These are phyloP conservation scores for Typhlomys cinereus DNA, from an alignment of 2,113 vertebrate species.

Conservation along the genomic window DNA sequence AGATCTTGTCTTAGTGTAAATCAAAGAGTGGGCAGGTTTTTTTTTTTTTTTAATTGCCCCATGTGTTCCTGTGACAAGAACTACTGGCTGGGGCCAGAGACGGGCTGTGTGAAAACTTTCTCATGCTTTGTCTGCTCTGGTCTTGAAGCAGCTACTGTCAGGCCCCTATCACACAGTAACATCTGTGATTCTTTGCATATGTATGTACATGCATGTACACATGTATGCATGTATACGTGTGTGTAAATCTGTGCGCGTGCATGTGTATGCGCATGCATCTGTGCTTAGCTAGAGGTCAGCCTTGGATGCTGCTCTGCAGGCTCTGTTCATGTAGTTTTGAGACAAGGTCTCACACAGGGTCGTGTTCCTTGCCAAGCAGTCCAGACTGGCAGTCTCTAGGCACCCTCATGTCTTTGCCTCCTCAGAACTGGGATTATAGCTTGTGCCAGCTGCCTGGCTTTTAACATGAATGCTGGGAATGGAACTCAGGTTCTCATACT, in stretches of 20 bases:
- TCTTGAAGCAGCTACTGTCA: rapidly evolving
- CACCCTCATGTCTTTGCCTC: neutral
- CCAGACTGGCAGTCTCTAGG: neutral
- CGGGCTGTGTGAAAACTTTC: neutral
- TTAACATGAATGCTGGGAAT: too few relatives aligned
- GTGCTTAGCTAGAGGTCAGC: neutral
- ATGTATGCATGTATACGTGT: too few relatives aligned
- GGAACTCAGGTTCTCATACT: too few relatives aligned
- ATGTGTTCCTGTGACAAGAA: neutral
- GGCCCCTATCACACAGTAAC: neutral
- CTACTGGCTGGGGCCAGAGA: neutral
- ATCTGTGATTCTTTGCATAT: neutral
- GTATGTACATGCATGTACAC: neutral
- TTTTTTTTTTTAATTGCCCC: neutral
- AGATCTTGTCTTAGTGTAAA: neutral
- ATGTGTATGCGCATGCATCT: neutral
- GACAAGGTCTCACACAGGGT: neutral
- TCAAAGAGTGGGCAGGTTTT: neutral
- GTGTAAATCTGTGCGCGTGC: neutral
- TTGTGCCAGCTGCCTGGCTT: too few relatives aligned
- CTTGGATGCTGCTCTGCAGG: too few relatives aligned
- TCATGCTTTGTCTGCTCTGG: neutral
- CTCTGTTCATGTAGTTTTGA: too few relatives aligned
- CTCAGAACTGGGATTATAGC: neutral
- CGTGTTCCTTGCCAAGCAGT: neutral